These are phyloP conservation scores for Lobophora halterata DNA, from an alignment of 2,888 invertebrate species.

Conservation along the genomic window DNA sequence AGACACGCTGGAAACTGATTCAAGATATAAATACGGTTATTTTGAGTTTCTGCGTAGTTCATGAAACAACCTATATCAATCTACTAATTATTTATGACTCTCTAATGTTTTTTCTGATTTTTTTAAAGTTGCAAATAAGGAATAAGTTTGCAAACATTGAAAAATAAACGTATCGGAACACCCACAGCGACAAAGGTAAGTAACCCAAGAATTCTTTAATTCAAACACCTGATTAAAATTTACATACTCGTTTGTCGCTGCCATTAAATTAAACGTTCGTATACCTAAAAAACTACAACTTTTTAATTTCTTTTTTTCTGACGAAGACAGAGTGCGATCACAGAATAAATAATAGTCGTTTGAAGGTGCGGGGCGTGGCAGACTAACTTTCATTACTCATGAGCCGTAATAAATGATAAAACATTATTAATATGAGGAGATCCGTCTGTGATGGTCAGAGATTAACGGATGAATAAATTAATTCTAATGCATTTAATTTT, in stretches of 20 bases:
- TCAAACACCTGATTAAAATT: constrained; percentile 30
- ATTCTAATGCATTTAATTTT: constrained; percentile 70
- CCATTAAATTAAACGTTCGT: constrained; percentile 59
- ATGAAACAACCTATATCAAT: no score
- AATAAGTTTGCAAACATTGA: no score
- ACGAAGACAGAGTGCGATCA: constrained; percentile 70
- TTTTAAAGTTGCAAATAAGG: no score
- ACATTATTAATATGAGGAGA: constrained; percentile 78
- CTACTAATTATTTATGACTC: no score
- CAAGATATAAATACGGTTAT: no score
- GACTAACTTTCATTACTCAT: constrained; percentile 78
- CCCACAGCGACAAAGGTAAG: constrained; percentile 15
- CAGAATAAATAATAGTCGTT: constrained; percentile 31
- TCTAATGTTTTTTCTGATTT: no score
- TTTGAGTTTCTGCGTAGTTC: no score
- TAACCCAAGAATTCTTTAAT: constrained; percentile 30
- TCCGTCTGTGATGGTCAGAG: constrained; percentile 67
- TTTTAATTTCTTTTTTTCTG: constrained; percentile 68
- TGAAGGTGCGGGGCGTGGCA: constrained; percentile 71
- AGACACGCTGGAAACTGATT: no score
- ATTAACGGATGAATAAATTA: constrained; percentile 73
- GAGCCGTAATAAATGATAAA: constrained; percentile 78
- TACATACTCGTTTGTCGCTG: constrained; percentile 65
- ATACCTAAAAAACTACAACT: constrained; percentile 53
- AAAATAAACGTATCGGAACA: constrained; percentile 11